Evolutionary conservation across 2,113 vertebrate genomes (phyloP), one percentile per base, ranked within the genome.

Genomic region (Marmota flaviventris): DNA sequence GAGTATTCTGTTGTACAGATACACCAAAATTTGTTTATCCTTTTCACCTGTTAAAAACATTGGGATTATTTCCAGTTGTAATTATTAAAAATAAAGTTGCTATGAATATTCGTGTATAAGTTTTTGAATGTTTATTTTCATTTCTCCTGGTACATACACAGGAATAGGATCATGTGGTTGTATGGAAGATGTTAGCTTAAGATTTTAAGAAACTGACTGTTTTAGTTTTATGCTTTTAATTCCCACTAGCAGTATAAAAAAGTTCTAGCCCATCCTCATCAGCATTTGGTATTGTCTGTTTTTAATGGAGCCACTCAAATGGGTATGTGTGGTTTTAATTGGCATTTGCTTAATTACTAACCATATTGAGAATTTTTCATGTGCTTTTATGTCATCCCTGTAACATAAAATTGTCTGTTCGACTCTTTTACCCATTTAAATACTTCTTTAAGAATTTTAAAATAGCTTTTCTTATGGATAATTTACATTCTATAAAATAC

Each of bases 381-480:
- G 7, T 72, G 76, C 8, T 84, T 94, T 12, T 25, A 53, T 92
- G 34, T 5, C 17, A 78, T 48, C 25, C 14, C 83, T n/a, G 27
- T 67, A 24, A 53, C 16, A 67, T 88, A 39, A 92, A 58, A 53
- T 61, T 78, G 10, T 85, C n/a, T 95, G 20, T 84, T 95, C 10
- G 87, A 84, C 69, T 39, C 2, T 89, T 93, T 92, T 83, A 86
- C 45, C 7, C 5, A 70, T 69, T 79, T 48, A 56, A 81, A 82
- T n/a, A 45, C 42, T 56, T 70, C 7, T 58, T 69, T 58, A 56
- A 85, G 34, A 24, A 37, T 22, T 65, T 94, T 65, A 9, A 97
- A 93, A 95, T 7, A 67, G 10, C 8, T 89, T 96, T 79, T 48
- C 48, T 93, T 81, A 70, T 20, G 8, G 82, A 89, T 88, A 93